Evolutionary conservation across 2,888 invertebrate genomes (phyloP), one percentile per base, ranked within the genome.

Genomic region (Cynaeus angustus): DNA sequence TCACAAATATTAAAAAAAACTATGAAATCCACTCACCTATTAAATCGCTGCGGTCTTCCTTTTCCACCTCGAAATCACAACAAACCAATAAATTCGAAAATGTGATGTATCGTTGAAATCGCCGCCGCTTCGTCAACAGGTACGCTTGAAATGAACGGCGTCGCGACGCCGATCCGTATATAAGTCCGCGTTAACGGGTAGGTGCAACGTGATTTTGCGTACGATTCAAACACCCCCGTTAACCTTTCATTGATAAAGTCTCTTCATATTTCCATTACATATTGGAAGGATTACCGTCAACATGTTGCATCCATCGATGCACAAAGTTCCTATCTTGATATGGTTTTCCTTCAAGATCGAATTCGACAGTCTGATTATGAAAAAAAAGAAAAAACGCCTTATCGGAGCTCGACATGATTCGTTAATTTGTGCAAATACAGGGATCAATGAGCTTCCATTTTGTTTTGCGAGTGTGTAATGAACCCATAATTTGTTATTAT

Each of bases 161-260:
- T 70, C 56, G 43, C 65, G 69, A 58, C 50, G 62, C 48, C 48
- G 14, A 9, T 59, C 58, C 28, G 30, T 67, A 61, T 70, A 70
- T 67, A 67, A 66, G 45, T 14, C 30, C 52, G 16, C 59, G 30
- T 53, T 13, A 38, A 13, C 58, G 66, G 53, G 70, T 70, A 70
- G 70, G 70, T 70, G 58, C 55, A 56, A 59, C 16, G 16, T 43
- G 70, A 70, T 70, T 70, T 70, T 70, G 70, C 70, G 70, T 70
- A 70, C 59, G 59, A 14, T 65, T 59, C 59, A 4, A 9, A 41
- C 66, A 61, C 70, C 66, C 52, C 66, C 70, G 48, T 62, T 59
- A 33, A 1, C 21, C 43, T 21, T 56, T 30, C 59, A 59, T 59
- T 67, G 59, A 59, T 67, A 52, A 67, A 58, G 28, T 7, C 33